Base-by-base conservation (phyloP, 2,797 vertebrate genomes). In the Tadarida brasiliensis region DNA sequence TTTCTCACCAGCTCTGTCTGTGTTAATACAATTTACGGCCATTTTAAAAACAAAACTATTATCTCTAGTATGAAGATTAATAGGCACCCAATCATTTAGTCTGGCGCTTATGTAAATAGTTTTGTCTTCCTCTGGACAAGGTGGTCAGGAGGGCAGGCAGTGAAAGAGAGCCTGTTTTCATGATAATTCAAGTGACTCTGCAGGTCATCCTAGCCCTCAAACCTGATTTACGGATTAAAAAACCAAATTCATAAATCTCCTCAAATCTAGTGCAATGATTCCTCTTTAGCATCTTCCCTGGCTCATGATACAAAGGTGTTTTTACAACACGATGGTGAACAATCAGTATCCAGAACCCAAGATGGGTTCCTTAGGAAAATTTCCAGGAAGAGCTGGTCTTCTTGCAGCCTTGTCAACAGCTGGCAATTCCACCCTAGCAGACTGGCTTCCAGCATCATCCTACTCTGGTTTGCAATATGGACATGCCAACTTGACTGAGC, bases 11-110 rank as follows among this genome's bases (percentile, higher is more conserved):
- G 54, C 44, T 28, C 39, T 93, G 61, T 92, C 87, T 92, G 26
- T 84, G 70, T 87, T 94, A 77, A 86, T 73, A 90, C 33, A 94
- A 90, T 54, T 91, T 57, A 87, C 1, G 57, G 44, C 26, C 61
- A 82, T 89, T 94, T 67, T 56, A 39, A 71, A 90, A 85, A 47
- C 33, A 89, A 70, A 86, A 89, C 70, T 26, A 90, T 95, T 94
- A 87, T 93, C 83, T 94, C 54, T 65, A 84, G 30, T 63, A 56
- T 84, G 63, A 39, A 88, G 51, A 93, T 95, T 63, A 94, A 94
- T 59, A 67, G 81, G 20, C 65, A 93, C 20, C 61, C 35, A 87
- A 87, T 89, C 56, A 87, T 85, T 96, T 87, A 90, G 71, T 95
- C 76, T 94, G 87, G n/a, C 1, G 3, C 57, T 84, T 82, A 78